These are phyloP conservation scores for Numenius phaeopus DNA, from an alignment of 2,797 vertebrate genomes.

Conservation along the genomic window DNA sequence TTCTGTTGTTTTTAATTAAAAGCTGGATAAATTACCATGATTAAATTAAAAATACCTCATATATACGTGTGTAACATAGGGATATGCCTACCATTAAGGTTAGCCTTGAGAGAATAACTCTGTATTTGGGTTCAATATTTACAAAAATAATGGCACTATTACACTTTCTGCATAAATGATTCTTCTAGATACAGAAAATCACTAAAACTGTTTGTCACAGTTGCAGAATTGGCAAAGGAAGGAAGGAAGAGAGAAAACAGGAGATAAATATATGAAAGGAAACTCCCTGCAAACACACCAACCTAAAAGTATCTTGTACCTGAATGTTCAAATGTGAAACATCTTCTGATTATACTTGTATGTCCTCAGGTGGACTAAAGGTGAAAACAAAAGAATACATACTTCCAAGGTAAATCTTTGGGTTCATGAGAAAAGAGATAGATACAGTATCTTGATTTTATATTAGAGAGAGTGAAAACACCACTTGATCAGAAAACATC, in stretches of 20 bases:
- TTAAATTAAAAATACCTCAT: background rate
- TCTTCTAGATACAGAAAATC: background rate
- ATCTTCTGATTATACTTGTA: background rate
- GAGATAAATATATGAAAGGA: background rate
- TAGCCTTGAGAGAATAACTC: background rate
- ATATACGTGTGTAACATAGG: no score
- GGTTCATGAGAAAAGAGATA: background rate
- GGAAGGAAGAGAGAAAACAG: background rate
- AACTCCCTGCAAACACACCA: background rate
- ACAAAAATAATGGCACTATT: background rate
- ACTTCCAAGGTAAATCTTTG: background rate
- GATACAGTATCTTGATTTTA: background rate
- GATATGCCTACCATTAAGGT: background rate
- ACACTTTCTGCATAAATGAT: background rate
- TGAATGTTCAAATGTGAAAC: background rate
- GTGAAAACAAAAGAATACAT: background rate
- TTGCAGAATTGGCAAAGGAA: background rate
- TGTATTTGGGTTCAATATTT: background rate
- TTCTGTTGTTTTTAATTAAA: background rate
- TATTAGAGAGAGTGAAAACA: background rate
- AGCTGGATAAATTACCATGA: background rate
- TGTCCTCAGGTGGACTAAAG: background rate
- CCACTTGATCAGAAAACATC: background rate
- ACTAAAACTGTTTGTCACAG: background rate
- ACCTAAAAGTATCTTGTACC: background rate